Evolutionary conservation across 2,888 invertebrate species (phyloP), one percentile per base, ranked within the genome.

Genomic region (Odontocolon sp.): DNA sequence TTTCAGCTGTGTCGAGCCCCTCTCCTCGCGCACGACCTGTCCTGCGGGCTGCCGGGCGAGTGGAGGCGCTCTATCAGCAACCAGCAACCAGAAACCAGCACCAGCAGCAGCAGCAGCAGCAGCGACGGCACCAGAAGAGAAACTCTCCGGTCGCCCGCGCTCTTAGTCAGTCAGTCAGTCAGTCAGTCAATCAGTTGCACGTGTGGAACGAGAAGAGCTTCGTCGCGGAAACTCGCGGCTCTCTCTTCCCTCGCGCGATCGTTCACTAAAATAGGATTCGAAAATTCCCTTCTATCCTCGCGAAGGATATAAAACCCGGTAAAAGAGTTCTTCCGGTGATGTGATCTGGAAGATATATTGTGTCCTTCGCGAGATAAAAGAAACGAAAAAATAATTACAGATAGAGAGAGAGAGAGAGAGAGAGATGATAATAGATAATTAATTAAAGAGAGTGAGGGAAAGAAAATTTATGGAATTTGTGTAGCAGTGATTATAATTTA

Each of bases 81-180:
- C 18, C 57, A 33, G 36, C 47, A 28, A 23, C 54, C 47, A 33
- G 68, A 69, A 54, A 61, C 33, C 70, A 69, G 61, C 50, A 76
- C 61, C 69, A 68, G 66, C 64, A 54, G 31, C 63, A 57, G 47
- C 56, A 57, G 14, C 56, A 52, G 63, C 59, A 47, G 50, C 61
- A 26, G 59, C 26, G 56, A 63, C 74, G 70, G 67, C 63, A 76
- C 66, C 78, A 73, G 81, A 82, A 77, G 86, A 87, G 85, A 81
- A 86, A 85, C 85, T 84, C 82, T 84, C 84, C 80, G 81, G 73
- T 77, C 77, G 77, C 77, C 59, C 67, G 77, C 72, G 80, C 80
- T 81, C 81, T 79, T 80, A 84, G 78, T 84, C 80, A 81, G 83
- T 78, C 82, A 84, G 83, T 81, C 81, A 83, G 85, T 83, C 84